phyloP scores from a whole-genome alignment of 2,888 invertebrate species.

The Antitype chi region DNA sequence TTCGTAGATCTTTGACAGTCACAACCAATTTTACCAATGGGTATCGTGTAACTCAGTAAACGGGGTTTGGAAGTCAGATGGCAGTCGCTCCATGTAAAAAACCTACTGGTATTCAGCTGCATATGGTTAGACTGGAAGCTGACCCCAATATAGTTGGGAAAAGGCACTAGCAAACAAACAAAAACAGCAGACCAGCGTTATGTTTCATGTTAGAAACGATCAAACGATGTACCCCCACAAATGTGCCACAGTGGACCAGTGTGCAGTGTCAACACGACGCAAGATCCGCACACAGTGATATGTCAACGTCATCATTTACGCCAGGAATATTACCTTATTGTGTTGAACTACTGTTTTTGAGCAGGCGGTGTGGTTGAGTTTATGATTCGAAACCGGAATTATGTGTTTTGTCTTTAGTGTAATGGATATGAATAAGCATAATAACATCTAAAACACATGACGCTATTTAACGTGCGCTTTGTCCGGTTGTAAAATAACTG shows the following conservation, averaged over 20 bases:
- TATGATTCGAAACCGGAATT: neutral
- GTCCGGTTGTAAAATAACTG: neutral
- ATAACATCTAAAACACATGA: neutral
- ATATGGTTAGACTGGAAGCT: too few species aligned
- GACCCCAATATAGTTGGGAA: neutral
- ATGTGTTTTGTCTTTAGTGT: neutral
- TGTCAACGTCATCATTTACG: constrained; percentile 21
- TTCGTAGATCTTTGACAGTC: too few species aligned
- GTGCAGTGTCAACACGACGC: constrained; percentile 21
- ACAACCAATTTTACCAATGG: too few species aligned
- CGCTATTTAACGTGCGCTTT: neutral
- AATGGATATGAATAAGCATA: neutral
- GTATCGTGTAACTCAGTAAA: too few species aligned
- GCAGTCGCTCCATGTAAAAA: neutral
- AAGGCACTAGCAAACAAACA: neutral
- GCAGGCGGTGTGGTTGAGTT: neutral
- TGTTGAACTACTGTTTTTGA: constrained; percentile 42
- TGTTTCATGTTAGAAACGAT: neutral
- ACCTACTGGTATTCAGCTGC: neutral
- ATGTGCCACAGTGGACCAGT: neutral
- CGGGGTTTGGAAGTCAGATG: neutral
- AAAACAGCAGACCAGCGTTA: neutral
- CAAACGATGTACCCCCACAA: neutral
- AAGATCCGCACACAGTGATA: constrained; percentile 9
- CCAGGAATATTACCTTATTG: constrained; percentile 8